A percentile compares a stretch with the other conserved stretches of the same genome.
phyloP scores from a whole-genome alignment of 2,797 vertebrate genomes.

The Leptatherina wallacei region DNA sequence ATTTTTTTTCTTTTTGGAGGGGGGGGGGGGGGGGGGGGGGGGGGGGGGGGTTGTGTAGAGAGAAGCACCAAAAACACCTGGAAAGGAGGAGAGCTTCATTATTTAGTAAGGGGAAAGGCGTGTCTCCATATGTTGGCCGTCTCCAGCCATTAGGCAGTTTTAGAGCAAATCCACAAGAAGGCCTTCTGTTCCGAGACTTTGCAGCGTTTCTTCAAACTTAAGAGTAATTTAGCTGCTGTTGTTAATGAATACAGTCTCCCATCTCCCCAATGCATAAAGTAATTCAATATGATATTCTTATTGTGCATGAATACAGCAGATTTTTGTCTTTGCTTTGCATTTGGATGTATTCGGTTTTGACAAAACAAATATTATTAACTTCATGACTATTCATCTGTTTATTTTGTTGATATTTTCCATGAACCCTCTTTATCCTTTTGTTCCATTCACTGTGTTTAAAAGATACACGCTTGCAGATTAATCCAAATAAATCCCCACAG shows the following conservation, averaged over 20 bases:
- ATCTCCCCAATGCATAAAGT: not conserved
- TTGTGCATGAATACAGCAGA: not conserved
- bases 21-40: too few species aligned
- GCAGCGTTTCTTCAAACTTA: not conserved
- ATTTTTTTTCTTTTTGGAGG: not conserved
- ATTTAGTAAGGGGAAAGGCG: slow-evolving; percentile 52
- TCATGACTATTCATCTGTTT: slow-evolving; percentile 29
- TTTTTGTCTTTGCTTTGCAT: not conserved
- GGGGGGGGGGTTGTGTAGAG: not conserved
- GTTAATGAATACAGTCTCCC: slow-evolving; percentile 2
- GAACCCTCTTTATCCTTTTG: not conserved
- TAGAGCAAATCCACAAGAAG: slow-evolving; percentile 31
- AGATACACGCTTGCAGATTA: not conserved
- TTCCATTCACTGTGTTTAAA: not conserved
- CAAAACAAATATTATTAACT: slow-evolving; percentile 27
- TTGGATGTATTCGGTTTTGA: not conserved
- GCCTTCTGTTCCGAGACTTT: slow-evolving; percentile 13
- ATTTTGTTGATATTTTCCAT: slow-evolving; percentile 12
- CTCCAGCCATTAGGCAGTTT: slow-evolving; percentile 52
- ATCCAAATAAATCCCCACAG: not conserved
- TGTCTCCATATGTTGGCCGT: slow-evolving; percentile 63
- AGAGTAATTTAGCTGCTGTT: not conserved
- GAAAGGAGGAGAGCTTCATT: slow-evolving; percentile 62
- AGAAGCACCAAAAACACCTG: slow-evolving; percentile 53
- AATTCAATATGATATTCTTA: not conserved